Evolutionary conservation across 2,797 vertebrate species (phyloP).

Genomic region (Melanotaenia nigrans): DNA sequence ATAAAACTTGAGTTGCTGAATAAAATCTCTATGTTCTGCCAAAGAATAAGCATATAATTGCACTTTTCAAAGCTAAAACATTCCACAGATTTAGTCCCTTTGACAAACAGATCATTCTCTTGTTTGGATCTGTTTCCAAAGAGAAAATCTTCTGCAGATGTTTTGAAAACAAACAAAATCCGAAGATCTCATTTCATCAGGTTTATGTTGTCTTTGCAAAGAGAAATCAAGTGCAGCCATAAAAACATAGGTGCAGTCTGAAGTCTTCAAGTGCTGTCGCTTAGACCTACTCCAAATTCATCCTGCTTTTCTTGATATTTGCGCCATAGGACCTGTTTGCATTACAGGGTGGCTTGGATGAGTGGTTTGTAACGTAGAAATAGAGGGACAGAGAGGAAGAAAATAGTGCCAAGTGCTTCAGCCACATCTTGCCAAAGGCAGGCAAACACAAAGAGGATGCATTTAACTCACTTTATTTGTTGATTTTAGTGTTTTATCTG

Average conservation of each 20-base stretch:
- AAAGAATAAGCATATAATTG: neutral
- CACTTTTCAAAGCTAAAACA: too few species aligned
- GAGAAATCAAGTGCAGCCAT: too few species aligned
- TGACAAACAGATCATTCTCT: too few species aligned
- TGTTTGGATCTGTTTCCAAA: too few species aligned
- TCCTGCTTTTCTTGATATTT: too few species aligned
- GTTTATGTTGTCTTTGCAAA: neutral
- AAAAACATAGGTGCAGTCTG: neutral
- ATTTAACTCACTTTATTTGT: neutral
- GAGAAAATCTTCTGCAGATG: too few species aligned
- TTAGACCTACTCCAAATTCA: neutral
- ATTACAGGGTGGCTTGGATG: too few species aligned
- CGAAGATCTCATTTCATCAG: neutral
- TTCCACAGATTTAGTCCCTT: too few species aligned
- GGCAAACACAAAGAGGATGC: neutral
- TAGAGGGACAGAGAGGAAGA: neutral
- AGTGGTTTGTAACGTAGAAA: neutral
- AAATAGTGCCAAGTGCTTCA: neutral
- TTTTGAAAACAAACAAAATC: too few species aligned
- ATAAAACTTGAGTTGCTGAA: neutral
- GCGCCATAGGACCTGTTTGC: too few species aligned
- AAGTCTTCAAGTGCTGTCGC: neutral
- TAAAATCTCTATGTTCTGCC: neutral
- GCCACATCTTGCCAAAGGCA: neutral
- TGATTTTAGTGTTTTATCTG: conserved; percentile 13